Evolutionary conservation across 2,888 invertebrate genomes (phyloP), one percentile per base, ranked within the genome.

Genomic region (Epiblema foenella): DNA sequence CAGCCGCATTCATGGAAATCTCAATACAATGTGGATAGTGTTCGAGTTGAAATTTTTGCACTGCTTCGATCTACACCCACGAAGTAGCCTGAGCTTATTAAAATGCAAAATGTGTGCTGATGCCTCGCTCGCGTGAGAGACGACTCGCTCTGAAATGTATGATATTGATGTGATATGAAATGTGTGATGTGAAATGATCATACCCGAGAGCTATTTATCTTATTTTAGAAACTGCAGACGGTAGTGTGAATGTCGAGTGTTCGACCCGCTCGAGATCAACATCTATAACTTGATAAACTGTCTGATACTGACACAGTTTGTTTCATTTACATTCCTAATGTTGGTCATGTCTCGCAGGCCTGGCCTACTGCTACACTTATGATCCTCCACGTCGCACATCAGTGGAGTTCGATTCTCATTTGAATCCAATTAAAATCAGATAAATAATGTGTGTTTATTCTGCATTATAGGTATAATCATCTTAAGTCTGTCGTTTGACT

Each of bases 1-100:
- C 51, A 46, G 52, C 29, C 46, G 20, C 56, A 37, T 54, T 39
- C 24, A 20, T 57, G 7, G 1, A 49, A 37, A 12, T n/a, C 9
- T 24, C 20, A 60, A 39, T 39, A 15, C 3, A 20, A 17, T 29
- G 24, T 2, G 46, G n/a, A 29, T 29, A 12, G 29, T 56, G 24
- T 18, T 62, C 59, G 8, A 11, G n/a, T 57, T 49, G 20, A 24
- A 39, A 37, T 20, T 49, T 17, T 11, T 18, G 51, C 51, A 52
- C 39, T 29, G 64, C 52, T 52, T 58, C 42, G 52, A 54, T 52
- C 18, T 18, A 29, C 51, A 39, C 17, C 49, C 46, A 51, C 51
- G 18, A 7, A 18, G 46, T 54, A 54, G 39, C 15, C 24, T 7
- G 18, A 69, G 64, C 57, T 58, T 58, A 69, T 64, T 59, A 64